A percentile compares a stretch with the other conserved stretches of the same genome.
phyloP scores from a whole-genome alignment of 2,797 vertebrate species.

The Manis pentadactyla region DNA sequence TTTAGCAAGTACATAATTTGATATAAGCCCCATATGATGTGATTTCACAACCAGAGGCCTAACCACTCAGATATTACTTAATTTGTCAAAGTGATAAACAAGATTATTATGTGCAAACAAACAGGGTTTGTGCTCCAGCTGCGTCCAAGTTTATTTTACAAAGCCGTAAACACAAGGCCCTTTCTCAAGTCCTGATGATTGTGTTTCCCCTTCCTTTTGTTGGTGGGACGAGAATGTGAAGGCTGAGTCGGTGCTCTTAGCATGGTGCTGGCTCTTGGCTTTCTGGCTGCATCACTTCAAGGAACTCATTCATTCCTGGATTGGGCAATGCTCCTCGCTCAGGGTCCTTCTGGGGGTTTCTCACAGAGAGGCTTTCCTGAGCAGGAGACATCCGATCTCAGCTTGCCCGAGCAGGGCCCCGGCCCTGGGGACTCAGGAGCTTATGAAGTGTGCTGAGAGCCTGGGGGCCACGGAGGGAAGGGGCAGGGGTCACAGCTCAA shows the following conservation, averaged over 20 bases:
- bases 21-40: conserved; percentile 44
- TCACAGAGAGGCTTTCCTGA: conserved; percentile 47
- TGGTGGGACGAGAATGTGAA: neutral
- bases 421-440: neutral
- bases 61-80: conserved; percentile 36
- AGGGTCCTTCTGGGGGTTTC: conserved; percentile 48
- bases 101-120: conserved; percentile 73
- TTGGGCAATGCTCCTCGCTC: neutral
- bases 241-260: neutral
- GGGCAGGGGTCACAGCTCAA: neutral
- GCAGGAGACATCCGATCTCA: conserved; percentile 54
- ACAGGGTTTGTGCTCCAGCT: conserved; percentile 66
- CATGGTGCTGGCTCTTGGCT: neutral
- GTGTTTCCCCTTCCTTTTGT: conserved; percentile 63
- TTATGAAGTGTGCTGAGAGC: conserved; percentile 48
- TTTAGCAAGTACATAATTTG: conserved; percentile 58
- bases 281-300: neutral
- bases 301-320: neutral
- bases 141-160: conserved; percentile 64
- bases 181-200: conserved; percentile 40
- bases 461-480: neutral
- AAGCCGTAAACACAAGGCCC: conserved; percentile 62
- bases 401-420: neutral
- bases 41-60: conserved; percentile 39
- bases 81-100: conserved; percentile 73